A percentile compares a stretch with the other conserved stretches of the same genome.
phyloP scores from a whole-genome alignment of 2,113 vertebrate species.

The Delphinus delphis region DNA sequence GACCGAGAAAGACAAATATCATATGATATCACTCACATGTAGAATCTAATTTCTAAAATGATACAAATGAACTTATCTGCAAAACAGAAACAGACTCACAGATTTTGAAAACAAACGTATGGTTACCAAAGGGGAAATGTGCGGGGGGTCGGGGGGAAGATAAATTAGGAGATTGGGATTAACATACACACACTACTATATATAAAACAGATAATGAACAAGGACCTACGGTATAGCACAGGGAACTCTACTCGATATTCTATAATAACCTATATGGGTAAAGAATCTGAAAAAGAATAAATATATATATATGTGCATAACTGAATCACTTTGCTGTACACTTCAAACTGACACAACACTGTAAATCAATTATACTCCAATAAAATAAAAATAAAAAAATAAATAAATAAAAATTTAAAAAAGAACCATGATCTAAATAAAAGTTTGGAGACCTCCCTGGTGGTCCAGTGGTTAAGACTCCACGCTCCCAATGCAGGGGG shows the following conservation, averaged over 20 bases:
- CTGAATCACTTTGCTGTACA: background rate
- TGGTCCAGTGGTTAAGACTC: too few species aligned
- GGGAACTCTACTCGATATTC: background rate
- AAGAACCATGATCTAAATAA: too few species aligned
- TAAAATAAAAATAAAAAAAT: background rate
- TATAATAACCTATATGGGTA: background rate
- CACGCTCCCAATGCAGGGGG: too few species aligned
- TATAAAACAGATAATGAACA: background rate
- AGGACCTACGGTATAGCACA: background rate
- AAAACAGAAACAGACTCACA: background rate
- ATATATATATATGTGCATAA: background rate
- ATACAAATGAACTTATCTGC: background rate
- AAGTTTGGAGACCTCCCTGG: too few species aligned
- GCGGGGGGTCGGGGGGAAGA: background rate
- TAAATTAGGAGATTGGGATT: background rate
- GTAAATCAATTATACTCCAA: background rate
- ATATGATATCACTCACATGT: background rate
- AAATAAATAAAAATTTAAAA: background rate
- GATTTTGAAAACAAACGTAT: background rate
- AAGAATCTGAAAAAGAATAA: background rate
- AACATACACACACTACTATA: background rate
- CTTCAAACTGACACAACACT: background rate
- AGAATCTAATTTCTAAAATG: background rate
- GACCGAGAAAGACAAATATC: background rate
- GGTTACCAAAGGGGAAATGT: background rate